phyloP scores from a whole-genome alignment of 2,888 invertebrate genomes.

The Cybosia mesomella region DNA sequence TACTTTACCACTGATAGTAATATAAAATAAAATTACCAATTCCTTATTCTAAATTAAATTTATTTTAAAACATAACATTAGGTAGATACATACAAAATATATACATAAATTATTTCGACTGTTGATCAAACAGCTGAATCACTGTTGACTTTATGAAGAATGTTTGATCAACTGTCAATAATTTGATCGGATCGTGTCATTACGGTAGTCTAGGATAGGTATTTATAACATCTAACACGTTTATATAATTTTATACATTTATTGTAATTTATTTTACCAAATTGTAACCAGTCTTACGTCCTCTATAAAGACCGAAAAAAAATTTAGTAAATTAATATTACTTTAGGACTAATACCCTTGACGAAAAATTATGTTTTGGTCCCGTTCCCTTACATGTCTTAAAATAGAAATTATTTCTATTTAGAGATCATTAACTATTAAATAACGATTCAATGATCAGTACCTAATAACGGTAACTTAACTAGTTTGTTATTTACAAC shows the following conservation, averaged over 20 bases:
- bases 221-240: conserved; percentile 24
- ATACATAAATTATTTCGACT: conserved; percentile 42
- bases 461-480: neutral
- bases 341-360: conserved; percentile 27
- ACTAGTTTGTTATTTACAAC: conserved; percentile 11
- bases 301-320: conserved; percentile 69
- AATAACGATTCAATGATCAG: conserved; percentile 20
- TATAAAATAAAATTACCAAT: conserved; percentile 44
- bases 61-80: conserved; percentile 49
- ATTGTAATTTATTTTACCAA: conserved; percentile 45
- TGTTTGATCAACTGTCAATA: conserved; percentile 33
- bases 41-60: conserved; percentile 54
- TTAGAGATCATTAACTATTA: conserved; percentile 21
- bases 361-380: conserved; percentile 27
- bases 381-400: conserved; percentile 13
- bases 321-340: conserved; percentile 45
- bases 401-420: conserved; percentile 33
- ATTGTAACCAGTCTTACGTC: conserved; percentile 73
- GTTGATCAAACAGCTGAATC: conserved; percentile 26
- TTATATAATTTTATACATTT: conserved; percentile 23
- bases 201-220: conserved; percentile 25
- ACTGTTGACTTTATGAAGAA: conserved; percentile 24
- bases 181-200: conserved; percentile 31
- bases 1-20: neutral
- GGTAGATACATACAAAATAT: conserved; percentile 48